A percentile compares a stretch with the other conserved stretches of the same genome.
phyloP scores from a whole-genome alignment of 2,888 invertebrate genomes.

The Meiosimyza decipiens region DNA sequence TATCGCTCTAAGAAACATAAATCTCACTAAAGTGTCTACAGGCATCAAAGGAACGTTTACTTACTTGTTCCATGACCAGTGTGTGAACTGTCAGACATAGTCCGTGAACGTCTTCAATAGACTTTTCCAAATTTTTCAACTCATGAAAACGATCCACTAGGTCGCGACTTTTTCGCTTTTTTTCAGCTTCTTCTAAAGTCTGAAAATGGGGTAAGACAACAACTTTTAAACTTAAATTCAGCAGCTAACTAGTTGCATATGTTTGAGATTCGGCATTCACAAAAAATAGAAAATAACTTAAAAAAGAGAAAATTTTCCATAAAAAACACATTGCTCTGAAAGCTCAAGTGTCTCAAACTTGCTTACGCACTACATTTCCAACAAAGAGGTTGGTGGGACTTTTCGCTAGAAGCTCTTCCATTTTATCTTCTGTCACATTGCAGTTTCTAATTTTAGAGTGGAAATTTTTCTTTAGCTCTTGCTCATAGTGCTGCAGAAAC shows the following conservation, averaged over 20 bases:
- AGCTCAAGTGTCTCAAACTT: too few relatives aligned
- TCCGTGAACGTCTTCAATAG: slow-evolving; percentile 66
- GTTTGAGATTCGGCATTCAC: too few relatives aligned
- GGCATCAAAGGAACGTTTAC: background rate
- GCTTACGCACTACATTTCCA: slow-evolving; percentile 60
- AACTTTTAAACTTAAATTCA: too few relatives aligned
- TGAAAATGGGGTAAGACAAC: slow-evolving; percentile 36
- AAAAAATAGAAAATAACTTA: too few relatives aligned
- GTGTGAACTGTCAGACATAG: slow-evolving; percentile 66
- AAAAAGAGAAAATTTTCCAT: too few relatives aligned
- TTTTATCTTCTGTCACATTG: slow-evolving; percentile 65
- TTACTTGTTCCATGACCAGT: slow-evolving; percentile 64
- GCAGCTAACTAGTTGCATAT: too few relatives aligned
- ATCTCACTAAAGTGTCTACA: background rate
- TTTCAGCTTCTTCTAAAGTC: slow-evolving; percentile 66
- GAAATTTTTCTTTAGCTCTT: slow-evolving; percentile 64
- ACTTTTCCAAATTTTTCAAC: slow-evolving; percentile 64
- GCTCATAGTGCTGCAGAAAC: slow-evolving; percentile 63
- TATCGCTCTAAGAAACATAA: slow-evolving; percentile 55
- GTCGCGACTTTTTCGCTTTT: slow-evolving; percentile 63
- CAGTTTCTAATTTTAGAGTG: slow-evolving; percentile 65
- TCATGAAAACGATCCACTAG: slow-evolving; percentile 65
- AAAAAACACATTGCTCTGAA: too few relatives aligned
- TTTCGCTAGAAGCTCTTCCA: slow-evolving; percentile 64
- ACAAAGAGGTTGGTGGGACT: slow-evolving; percentile 65